These are phyloP conservation scores for Pogonomyrmex barbatus DNA, from an alignment of 1,140 invertebrate genomes.

Conservation along the genomic window DNA sequence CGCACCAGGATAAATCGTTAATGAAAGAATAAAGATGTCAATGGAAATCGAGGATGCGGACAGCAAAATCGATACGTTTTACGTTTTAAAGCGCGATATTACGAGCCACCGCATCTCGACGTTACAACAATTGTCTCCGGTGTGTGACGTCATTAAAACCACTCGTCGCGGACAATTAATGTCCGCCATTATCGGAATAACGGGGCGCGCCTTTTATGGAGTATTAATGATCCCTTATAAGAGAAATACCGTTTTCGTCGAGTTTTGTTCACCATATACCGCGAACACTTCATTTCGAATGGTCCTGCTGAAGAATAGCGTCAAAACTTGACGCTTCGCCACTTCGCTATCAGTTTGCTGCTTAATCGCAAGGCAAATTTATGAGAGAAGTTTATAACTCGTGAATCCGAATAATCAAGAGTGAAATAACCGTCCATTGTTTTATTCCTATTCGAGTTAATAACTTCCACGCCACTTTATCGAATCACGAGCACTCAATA, in stretches of 20 bases:
- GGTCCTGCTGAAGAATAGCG: neutral
- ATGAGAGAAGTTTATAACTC: neutral
- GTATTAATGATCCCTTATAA: conserved; percentile 35
- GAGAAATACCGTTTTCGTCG: neutral
- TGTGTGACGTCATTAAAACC: conserved; percentile 42
- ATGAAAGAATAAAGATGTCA: conserved; percentile 38
- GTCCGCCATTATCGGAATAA: conserved; percentile 49
- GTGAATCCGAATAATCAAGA: neutral
- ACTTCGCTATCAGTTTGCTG: neutral
- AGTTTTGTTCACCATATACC: neutral
- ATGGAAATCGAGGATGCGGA: conserved; percentile 38
- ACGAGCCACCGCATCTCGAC: neutral
- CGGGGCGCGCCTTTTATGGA: conserved; percentile 23
- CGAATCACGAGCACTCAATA: neutral
- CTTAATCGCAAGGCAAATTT: conserved; percentile 20
- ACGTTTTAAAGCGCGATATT: conserved; percentile 29
- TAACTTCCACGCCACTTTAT: neutral
- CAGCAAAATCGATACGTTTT: conserved; percentile 33
- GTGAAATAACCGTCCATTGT: neutral
- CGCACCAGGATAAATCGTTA: conserved; percentile 41
- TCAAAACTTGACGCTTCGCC: neutral
- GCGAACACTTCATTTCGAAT: conserved; percentile 21
- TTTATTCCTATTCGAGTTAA: conserved; percentile 6
- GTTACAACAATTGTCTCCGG: conserved; percentile 48
- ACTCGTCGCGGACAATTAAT: conserved; percentile 38